These are phyloP conservation scores for Pelodiscus sinensis DNA, from an alignment of 2,113 vertebrate species.

Conservation along the genomic window DNA sequence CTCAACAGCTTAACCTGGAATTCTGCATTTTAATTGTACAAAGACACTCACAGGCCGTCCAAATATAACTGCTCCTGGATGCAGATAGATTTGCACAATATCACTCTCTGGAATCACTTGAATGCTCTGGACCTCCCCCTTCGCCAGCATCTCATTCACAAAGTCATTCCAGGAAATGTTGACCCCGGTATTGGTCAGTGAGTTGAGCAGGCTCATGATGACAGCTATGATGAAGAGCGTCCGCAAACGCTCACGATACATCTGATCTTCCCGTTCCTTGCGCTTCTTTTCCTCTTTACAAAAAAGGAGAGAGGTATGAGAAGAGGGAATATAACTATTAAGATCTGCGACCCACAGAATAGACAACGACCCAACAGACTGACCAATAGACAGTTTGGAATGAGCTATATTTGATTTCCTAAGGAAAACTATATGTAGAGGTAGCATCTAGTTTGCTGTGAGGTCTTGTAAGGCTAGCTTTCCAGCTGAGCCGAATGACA, in stretches of 20 bases:
- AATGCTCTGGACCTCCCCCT: conserved; percentile 94
- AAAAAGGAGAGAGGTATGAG: rapidly evolving
- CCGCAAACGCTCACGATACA: conserved; percentile 89
- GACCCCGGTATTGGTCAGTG: conserved; percentile 77
- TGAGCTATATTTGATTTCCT: background rate
- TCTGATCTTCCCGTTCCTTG: conserved; percentile 87
- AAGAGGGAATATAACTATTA: background rate
- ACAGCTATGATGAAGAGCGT: conserved; percentile 85
- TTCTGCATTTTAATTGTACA: rapidly evolving
- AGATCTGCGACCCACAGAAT: background rate
- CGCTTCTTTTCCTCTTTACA: conserved; percentile 87
- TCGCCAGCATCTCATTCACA: conserved; percentile 95
- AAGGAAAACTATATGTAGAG: background rate
- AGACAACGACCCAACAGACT: background rate
- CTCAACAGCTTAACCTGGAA: background rate
- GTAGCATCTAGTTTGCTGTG: background rate
- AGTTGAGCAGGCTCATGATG: conserved; percentile 85
- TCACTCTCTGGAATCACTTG: conserved; percentile 94
- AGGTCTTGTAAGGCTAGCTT: background rate
- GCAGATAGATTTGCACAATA: conserved; percentile 91
- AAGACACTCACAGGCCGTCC: conserved; percentile 87
- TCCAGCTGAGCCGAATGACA: background rate
- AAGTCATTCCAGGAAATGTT: conserved; percentile 98
- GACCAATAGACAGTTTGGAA: rapidly evolving
- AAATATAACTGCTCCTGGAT: conserved; percentile 91